Evolutionary conservation across 30 jellyfish, hydroid and myxozoan genomes (phyloP).

Genomic region (Sanderia malayensis): DNA sequence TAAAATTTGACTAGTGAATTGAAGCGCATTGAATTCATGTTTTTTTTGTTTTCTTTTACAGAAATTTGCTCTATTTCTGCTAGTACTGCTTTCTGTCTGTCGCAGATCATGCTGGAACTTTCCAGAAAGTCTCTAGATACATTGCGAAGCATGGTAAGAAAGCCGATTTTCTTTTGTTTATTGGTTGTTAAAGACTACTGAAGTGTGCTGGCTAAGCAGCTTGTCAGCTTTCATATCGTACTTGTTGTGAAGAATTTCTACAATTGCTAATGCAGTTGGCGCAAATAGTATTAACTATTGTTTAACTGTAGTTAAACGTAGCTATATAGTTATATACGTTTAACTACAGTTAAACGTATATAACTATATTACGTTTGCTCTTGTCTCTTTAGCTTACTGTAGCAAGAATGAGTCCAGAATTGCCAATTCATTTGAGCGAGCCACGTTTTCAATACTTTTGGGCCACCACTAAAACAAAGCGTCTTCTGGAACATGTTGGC

Average conservation of each 20-base stretch:
- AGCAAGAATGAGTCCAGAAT: constrained; percentile 14
- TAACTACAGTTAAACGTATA: neutral
- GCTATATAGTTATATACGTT: neutral
- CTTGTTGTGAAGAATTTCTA: no score
- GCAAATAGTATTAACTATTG: no score
- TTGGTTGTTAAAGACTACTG: no score
- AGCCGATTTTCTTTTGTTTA: no score
- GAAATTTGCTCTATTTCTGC: constrained; percentile 17
- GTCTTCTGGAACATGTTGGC: constrained; percentile 43
- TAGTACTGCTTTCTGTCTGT: constrained; percentile 28
- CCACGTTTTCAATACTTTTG: constrained; percentile 7
- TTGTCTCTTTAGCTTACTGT: neutral
- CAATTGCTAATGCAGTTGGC: no score
- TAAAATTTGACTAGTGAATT: no score
- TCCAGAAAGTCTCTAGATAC: constrained; percentile 4
- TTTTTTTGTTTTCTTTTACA: constrained; percentile 9
- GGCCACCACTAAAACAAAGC: constrained; percentile 10
- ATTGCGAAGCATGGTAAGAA: constrained; percentile 22
- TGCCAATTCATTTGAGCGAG: constrained; percentile 10
- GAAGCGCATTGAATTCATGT: no score
- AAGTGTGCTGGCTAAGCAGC: no score
- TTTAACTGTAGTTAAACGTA: neutral
- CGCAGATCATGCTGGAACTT: constrained; percentile 13
- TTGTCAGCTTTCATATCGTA: no score
- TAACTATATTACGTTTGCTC: neutral